Conservation (phyloP, 2,113 vertebrate species). For the Vombatus ursinus region DNA sequence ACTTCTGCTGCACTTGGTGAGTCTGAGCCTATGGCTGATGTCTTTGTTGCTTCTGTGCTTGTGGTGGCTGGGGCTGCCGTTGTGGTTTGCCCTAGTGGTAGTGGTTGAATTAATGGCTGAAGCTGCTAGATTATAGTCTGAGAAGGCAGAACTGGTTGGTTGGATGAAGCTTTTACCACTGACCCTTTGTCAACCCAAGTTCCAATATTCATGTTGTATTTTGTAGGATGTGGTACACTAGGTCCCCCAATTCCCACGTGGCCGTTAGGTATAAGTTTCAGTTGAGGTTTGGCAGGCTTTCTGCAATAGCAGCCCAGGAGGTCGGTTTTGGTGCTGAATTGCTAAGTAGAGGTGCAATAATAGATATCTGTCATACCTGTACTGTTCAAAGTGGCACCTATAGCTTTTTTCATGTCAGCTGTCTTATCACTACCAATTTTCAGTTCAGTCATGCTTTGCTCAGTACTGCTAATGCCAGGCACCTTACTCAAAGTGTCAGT, state of each 20-base stretch:
- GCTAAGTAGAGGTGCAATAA: slow-evolving; percentile 92
- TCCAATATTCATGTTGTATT: slow-evolving; percentile 99
- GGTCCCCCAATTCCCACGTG: slow-evolving; percentile 92
- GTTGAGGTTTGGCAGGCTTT: slow-evolving; percentile 97
- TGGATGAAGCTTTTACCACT: slow-evolving; percentile 92
- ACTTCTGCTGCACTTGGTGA: slow-evolving; percentile 87
- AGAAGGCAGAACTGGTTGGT: slow-evolving; percentile 95
- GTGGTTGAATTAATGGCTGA: slow-evolving; percentile 92
- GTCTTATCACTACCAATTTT: slow-evolving; percentile 98
- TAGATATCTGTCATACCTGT: slow-evolving; percentile 95
- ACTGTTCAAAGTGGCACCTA: slow-evolving; percentile 95
- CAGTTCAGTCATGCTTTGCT: slow-evolving; percentile 98
- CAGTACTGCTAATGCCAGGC: slow-evolving; percentile 96
- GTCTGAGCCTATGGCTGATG: slow-evolving; percentile 87
- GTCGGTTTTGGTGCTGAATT: slow-evolving; percentile 95
- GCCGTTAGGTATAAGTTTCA: slow-evolving; percentile 95
- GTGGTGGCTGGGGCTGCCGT: slow-evolving; percentile 91
- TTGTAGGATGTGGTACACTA: slow-evolving; percentile 96
- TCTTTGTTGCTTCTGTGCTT: slow-evolving; percentile 88
- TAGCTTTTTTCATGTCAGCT: slow-evolving; percentile 95
- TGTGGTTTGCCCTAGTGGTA: slow-evolving; percentile 92
- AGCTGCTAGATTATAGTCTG: slow-evolving; percentile 95
- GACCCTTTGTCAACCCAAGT: slow-evolving; percentile 99
- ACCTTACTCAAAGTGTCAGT: slow-evolving; percentile 97
- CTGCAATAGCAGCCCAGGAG: slow-evolving; percentile 99